Evolutionary conservation across 2,888 invertebrate genomes (phyloP).

Genomic region (Xanthia icteritia): DNA sequence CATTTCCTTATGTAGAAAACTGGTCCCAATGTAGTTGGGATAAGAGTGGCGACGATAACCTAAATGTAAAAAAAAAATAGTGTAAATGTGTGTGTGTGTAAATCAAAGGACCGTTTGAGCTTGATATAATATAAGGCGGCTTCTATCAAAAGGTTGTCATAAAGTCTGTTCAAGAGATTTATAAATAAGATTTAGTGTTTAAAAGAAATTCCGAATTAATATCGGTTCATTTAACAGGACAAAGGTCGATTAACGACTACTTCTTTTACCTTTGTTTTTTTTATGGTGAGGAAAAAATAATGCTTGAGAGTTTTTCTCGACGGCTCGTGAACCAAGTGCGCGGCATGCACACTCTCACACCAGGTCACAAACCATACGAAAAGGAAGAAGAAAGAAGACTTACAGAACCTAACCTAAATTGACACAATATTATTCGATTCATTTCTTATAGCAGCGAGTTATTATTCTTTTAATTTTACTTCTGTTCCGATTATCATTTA

Average conservation of each 20-base stretch:
- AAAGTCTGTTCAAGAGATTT: not conserved
- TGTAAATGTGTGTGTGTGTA: no score
- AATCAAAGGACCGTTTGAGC: not conserved
- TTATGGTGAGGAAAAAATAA: no score
- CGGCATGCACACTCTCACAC: no score
- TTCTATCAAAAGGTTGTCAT: constrained; percentile 14
- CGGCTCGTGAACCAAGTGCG: no score
- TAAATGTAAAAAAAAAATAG: no score
- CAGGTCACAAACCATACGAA: no score
- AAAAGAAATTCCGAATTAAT: constrained; percentile 35
- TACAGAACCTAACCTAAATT: no score
- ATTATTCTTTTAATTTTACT: no score
- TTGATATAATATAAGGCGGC: constrained; percentile 20
- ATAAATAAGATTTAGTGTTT: constrained; percentile 13
- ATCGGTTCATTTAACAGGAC: not conserved
- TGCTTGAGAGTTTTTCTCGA: no score
- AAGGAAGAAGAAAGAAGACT: no score
- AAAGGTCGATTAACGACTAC: no score
- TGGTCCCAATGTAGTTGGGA: not conserved
- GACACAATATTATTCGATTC: not conserved
- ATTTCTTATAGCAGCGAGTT: not conserved
- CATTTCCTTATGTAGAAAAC: not conserved
- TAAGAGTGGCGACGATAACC: not conserved
- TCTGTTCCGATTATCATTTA: not conserved
- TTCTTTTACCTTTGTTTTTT: no score